phyloP scores from a whole-genome alignment of 2,888 invertebrate genomes.

The Hanleya hanleyi region DNA sequence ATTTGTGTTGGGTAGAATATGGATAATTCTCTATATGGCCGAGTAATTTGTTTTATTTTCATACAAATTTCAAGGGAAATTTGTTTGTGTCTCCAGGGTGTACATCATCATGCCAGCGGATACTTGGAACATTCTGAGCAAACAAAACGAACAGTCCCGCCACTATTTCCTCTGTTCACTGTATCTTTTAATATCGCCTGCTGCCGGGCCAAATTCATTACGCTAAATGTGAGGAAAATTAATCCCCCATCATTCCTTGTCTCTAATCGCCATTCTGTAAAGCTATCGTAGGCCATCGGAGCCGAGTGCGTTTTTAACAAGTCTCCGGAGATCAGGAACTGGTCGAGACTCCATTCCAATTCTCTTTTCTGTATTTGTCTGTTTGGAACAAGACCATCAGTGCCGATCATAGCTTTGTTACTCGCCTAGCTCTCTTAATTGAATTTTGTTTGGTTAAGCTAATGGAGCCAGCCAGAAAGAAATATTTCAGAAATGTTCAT shows the following conservation, averaged over 20 bases:
- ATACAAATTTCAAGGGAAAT: too few relatives aligned
- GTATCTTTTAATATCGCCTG: conserved; percentile 4
- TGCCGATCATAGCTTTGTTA: not conserved
- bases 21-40: too few relatives aligned
- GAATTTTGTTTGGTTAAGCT: conserved; percentile 8
- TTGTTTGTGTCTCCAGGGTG: too few relatives aligned
- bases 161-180: not conserved
- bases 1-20: too few relatives aligned
- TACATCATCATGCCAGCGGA: not conserved
- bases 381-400: not conserved
- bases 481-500: not conserved
- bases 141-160: not conserved
- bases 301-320: not conserved
- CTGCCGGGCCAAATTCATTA: not conserved
- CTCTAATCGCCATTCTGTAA: too few relatives aligned
- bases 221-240: not conserved
- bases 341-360: not conserved
- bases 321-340: not conserved
- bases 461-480: conserved; percentile 1
- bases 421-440: not conserved
- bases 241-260: not conserved
- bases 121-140: not conserved
- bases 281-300: too few relatives aligned
- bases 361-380: not conserved
- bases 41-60: too few relatives aligned